These are phyloP conservation scores for Staurois parvus DNA, from an alignment of 2,797 vertebrate genomes.

Conservation along the genomic window DNA sequence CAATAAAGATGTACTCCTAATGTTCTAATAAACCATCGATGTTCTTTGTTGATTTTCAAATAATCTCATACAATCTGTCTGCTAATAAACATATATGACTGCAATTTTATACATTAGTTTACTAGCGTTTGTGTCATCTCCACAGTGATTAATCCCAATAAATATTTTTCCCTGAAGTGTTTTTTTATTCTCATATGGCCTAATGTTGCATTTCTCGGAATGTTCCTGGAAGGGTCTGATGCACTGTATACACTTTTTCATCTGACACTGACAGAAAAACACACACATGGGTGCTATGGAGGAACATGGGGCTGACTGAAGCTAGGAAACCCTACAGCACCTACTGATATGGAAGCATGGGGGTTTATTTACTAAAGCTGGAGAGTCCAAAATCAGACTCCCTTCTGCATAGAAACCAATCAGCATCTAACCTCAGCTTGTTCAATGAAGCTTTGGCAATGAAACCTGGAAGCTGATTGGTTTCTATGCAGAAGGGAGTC, in stretches of 20 bases:
- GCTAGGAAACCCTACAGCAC: too few species aligned
- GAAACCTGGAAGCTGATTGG: too few species aligned
- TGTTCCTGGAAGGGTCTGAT: neutral
- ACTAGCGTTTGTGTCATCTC: constrained; percentile 9
- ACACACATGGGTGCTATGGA: neutral
- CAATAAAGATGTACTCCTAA: neutral
- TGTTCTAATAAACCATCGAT: neutral
- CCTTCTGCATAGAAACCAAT: too few species aligned
- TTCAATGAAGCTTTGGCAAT: too few species aligned
- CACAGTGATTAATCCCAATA: constrained; percentile 12
- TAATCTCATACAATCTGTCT: neutral
- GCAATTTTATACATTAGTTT: constrained; percentile 20
- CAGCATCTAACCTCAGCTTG: too few species aligned
- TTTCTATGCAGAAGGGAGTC: too few species aligned
- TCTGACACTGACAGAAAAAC: neutral
- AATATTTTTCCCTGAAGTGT: constrained; percentile 9
- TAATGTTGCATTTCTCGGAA: neutral
- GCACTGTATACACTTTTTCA: neutral
- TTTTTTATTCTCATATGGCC: neutral
- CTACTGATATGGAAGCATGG: too few species aligned
- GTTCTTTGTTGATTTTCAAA: neutral
- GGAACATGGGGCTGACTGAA: too few species aligned
- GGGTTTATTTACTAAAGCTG: too few species aligned
- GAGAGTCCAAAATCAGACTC: too few species aligned
- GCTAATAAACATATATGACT: neutral